Conservation (phyloP, 2,888 invertebrate genomes). For the Drosophila anceps region DNA sequence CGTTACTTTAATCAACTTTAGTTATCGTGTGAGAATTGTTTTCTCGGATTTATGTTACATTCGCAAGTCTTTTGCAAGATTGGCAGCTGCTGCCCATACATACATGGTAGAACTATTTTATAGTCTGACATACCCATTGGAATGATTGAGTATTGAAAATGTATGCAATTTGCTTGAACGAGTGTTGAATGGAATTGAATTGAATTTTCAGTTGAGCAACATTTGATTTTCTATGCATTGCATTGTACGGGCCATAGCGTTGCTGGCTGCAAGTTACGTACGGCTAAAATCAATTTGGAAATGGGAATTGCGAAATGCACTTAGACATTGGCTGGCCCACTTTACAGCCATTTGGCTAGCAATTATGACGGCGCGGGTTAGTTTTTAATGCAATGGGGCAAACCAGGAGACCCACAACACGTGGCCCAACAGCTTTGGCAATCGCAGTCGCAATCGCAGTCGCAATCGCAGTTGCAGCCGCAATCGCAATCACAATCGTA, state of each 20-base stretch:
- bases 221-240: slow-evolving; percentile 64
- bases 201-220: slow-evolving; percentile 40
- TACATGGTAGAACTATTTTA: neutral
- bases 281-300: slow-evolving; percentile 24
- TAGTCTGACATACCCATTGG: slow-evolving; percentile 29
- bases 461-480: slow-evolving; percentile 4
- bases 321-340: slow-evolving; percentile 11
- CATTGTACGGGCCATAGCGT: slow-evolving; percentile 13
- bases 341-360: slow-evolving; percentile 21
- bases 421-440: slow-evolving; percentile 23
- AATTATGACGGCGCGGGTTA: slow-evolving; percentile 35
- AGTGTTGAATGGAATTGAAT: slow-evolving; percentile 41
- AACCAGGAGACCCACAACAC: slow-evolving; percentile 19
- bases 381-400: slow-evolving; percentile 19
- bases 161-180: slow-evolving; percentile 23
- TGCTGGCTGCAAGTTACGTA: slow-evolving; percentile 8
- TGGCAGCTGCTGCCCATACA: neutral
- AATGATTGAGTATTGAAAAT: slow-evolving; percentile 13
- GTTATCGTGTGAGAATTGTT: neutral
- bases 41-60: neutral
- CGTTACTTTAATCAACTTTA: neutral
- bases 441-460: slow-evolving; percentile 4
- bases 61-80: neutral
- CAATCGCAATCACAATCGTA: slow-evolving; percentile 20
- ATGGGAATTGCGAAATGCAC: slow-evolving; percentile 1